Conservation (phyloP, 2,888 invertebrate species). For the Parelbella ahira region DNA sequence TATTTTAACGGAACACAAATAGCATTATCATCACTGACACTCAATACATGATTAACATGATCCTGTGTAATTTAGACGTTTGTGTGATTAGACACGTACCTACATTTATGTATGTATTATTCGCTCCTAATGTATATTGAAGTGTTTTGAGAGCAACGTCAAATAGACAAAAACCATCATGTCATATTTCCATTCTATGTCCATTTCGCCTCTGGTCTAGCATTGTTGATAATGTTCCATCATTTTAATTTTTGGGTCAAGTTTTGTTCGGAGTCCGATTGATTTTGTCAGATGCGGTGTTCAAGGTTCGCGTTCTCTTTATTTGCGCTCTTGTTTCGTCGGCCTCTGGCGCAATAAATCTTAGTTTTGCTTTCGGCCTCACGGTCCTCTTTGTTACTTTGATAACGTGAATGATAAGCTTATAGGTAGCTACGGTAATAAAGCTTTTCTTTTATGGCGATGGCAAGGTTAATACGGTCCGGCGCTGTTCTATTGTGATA, state of each 20-base stretch:
- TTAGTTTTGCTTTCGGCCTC: conserved; percentile 67
- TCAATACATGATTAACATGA: too few species aligned
- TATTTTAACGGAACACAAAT: too few species aligned
- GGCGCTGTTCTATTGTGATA: too few species aligned
- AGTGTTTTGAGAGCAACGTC: too few species aligned
- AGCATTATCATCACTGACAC: too few species aligned
- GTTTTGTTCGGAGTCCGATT: conserved; percentile 74
- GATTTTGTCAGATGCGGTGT: conserved; percentile 78
- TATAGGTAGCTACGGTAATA: conserved; percentile 50
- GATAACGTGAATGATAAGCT: conserved; percentile 70
- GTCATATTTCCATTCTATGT: too few species aligned
- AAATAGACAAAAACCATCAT: too few species aligned
- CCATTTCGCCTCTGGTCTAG: conserved; percentile 3
- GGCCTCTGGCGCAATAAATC: conserved; percentile 77
- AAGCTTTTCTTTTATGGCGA: conserved; percentile 53
- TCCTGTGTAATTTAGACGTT: too few species aligned
- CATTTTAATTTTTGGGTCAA: conserved; percentile 73
- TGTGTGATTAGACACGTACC: too few species aligned
- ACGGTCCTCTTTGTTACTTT: conserved; percentile 71
- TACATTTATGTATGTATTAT: too few species aligned
- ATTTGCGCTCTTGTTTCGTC: conserved; percentile 77
- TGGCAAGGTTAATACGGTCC: conserved; percentile 1
- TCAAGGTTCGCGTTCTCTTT: conserved; percentile 79
- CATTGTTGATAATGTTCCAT: conserved; percentile 47
- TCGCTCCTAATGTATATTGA: too few species aligned